Evolutionary conservation across 2,888 invertebrate species (phyloP).

Genomic region (Drosophila greeni): DNA sequence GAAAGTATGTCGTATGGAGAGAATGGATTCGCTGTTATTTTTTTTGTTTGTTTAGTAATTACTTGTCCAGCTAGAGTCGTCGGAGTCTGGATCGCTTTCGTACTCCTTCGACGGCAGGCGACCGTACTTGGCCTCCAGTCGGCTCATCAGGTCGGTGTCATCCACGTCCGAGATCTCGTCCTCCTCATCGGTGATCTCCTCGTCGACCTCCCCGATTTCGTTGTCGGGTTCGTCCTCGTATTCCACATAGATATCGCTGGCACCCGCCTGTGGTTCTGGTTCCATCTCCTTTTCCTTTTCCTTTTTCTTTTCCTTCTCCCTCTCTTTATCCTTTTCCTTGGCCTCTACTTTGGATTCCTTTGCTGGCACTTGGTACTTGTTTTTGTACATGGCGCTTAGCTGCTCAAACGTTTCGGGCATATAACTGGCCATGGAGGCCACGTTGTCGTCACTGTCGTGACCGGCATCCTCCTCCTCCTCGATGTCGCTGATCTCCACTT

Average conservation of each 20-base stretch:
- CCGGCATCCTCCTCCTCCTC: constrained; percentile 60
- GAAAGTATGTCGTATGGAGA: constrained; percentile 40
- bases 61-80: constrained; percentile 79
- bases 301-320: constrained; percentile 4
- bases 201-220: constrained; percentile 43
- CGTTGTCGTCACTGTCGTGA: constrained; percentile 74
- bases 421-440: constrained; percentile 74
- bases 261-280: constrained; percentile 9
- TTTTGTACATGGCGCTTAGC: constrained; percentile 70
- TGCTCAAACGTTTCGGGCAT: constrained; percentile 76
- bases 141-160: constrained; percentile 84
- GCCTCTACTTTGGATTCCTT: constrained; percentile 13
- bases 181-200: constrained; percentile 75
- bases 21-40: constrained; percentile 40
- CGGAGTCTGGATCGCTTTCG: constrained; percentile 79
- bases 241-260: constrained; percentile 64
- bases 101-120: constrained; percentile 82
- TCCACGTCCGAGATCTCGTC: constrained; percentile 83
- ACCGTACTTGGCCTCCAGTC: constrained; percentile 87
- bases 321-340: constrained; percentile 4
- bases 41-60: constrained; percentile 75
- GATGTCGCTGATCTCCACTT: constrained; percentile 63
- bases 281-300: constrained; percentile 8
- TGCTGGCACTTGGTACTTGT: constrained; percentile 13
- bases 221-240: constrained; percentile 61